Conservation (phyloP, 2,797 vertebrate species). For the Sebastes reedi region DNA sequence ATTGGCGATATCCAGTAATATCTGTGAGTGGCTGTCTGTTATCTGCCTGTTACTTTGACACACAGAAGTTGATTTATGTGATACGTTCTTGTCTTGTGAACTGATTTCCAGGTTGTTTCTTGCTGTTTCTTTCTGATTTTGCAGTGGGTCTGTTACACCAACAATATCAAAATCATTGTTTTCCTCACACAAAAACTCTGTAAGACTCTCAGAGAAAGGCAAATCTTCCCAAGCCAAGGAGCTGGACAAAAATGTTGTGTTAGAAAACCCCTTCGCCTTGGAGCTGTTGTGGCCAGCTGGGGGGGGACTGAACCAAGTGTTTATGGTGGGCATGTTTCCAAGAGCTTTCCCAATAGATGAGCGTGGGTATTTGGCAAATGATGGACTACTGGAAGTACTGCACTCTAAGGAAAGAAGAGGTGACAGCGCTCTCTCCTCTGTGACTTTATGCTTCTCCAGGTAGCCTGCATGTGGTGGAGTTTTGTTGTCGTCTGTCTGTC, state of each 20-base stretch:
- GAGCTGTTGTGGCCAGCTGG: not conserved
- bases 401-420: not conserved
- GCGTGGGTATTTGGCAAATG: not conserved
- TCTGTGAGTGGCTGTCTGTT: not conserved
- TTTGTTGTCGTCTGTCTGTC: not conserved
- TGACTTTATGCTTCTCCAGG: not conserved
- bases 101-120: not conserved
- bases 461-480: not conserved
- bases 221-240: conserved; percentile 65
- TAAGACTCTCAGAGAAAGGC: conserved; percentile 76
- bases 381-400: conserved; percentile 3
- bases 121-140: not conserved
- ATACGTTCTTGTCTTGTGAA: not conserved
- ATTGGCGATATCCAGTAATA: conserved; percentile 35
- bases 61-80: not conserved
- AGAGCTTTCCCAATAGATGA: not conserved
- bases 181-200: conserved; percentile 58
- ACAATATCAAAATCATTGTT: conserved; percentile 18
- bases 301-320: not conserved
- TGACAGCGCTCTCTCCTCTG: not conserved
- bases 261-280: not conserved
- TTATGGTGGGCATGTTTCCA: not conserved
- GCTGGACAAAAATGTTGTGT: conserved; percentile 1
- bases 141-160: not conserved
- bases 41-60: conserved; percentile 6